Evolutionary conservation across 2,113 vertebrate genomes (phyloP), one percentile per base, ranked within the genome.

Genomic region (Gallinago undulata): DNA sequence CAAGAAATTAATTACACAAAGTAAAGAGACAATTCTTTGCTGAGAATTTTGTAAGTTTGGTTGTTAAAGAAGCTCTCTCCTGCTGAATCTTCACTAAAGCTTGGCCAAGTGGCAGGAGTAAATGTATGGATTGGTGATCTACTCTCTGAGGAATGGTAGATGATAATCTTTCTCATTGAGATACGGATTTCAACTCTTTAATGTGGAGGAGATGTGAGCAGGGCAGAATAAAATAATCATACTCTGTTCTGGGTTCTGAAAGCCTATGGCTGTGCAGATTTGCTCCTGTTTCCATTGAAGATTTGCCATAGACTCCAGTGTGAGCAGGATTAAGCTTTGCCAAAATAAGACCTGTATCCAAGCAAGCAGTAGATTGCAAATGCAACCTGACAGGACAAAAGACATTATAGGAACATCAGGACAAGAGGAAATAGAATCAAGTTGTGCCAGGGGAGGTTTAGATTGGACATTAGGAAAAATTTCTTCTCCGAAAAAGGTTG

Each of bases 1-100:
- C 91, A 96, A 79, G 45, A 89, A 82, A 94, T 96, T 93, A 87
- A 96, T 96, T 82, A 68, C 31, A 70, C 28, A 1, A n/a, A 88
- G 45, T 51, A 69, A 48, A 87, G 27, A 87, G 83, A 69, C 19
- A 50, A 27, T 64, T 70, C 66, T 84, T 72, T 48, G 35, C n/a
- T 60, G 22, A 59, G 51, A 87, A 64, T 84, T 72, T 77, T 43
- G 0, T 75, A n/a, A 31, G 7, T 84, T 67, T 68, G 64, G 50
- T 56, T 78, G 28, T 75, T 92, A 89, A 87, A 84, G 74, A 70
- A 78, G 39, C 39, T 35, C 17, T 41, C 23, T 84, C 64, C 51
- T 84, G 28, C 68, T 81, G 83, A 84, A 47, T 37, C 41, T 67
- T 82, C 55, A 33, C 39, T 83, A 23, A 39, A 84, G 31, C 74